Conservation (phyloP, 2,888 invertebrate species). For the Drosophila buzzatii region DNA sequence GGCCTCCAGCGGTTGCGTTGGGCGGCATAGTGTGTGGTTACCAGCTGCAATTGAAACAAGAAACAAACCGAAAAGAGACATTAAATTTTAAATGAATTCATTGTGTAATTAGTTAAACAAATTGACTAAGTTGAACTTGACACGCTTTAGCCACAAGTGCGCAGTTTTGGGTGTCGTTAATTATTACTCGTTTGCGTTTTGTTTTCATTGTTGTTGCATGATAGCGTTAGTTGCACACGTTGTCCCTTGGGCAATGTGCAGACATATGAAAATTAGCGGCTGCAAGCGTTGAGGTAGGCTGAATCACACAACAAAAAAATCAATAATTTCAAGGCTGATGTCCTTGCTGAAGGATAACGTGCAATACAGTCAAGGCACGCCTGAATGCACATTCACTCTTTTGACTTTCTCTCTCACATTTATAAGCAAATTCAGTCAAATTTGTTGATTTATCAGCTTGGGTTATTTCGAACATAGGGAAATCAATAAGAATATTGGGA, state of each 20-base stretch:
- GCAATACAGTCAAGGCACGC: constrained; percentile 14
- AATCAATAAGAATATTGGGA: not conserved
- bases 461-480: not conserved
- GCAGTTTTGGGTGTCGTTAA: constrained; percentile 8
- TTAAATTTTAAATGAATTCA: constrained; percentile 33
- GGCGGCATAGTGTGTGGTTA: constrained; percentile 86
- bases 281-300: constrained; percentile 4
- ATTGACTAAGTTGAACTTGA: constrained; percentile 64
- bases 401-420: not conserved
- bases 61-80: constrained; percentile 4
- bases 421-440: not conserved
- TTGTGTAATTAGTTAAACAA: constrained; percentile 39
- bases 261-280: not conserved
- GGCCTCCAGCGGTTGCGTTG: constrained; percentile 85
- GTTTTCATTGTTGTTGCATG: not conserved
- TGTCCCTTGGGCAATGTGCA: not conserved
- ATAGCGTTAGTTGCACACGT: constrained; percentile 17
- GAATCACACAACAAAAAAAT: constrained; percentile 41
- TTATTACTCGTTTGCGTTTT: not conserved
- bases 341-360: constrained; percentile 63
- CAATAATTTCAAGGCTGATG: constrained; percentile 49
- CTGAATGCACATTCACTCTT: not conserved
- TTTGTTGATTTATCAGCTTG: not conserved
- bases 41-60: constrained; percentile 32
- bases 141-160: constrained; percentile 45